Evolutionary conservation across 2,797 vertebrate genomes (phyloP), one percentile per base, ranked within the genome.

Genomic region (Distichodus sexfasciatus): DNA sequence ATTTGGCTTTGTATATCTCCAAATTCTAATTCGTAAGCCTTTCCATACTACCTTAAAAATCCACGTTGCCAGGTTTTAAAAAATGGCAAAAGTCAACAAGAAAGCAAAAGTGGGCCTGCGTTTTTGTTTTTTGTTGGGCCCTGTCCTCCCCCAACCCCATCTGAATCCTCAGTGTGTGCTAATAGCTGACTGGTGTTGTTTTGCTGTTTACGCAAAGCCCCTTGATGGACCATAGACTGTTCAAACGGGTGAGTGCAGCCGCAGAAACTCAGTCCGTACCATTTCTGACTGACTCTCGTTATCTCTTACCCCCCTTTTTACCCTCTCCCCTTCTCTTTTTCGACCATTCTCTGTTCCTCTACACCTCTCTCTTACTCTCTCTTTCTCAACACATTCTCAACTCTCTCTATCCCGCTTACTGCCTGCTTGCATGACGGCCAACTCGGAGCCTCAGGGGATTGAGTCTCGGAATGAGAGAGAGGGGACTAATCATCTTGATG

Each of bases 171-270:
- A 76, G 88, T 72, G 79, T 88, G 66, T 92, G 93, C 95, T 98
- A 98, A 98, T 95, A 92, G 94, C 91, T 93, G 82, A 94, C 83
- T 96, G 95, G 90, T 97, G 89, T 98, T 96, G 94, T 99, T 96
- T 98, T 96, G 91, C 96, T 93, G 92, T 94, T 91, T 87, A 85
- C 83, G 93, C 90, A 90, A 98, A 99, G 97, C 96, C 96, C 96
- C 90, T 97, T 98, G 95, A 94, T 96, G 97, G 96, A 99, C 94
- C 95, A 94, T 95, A 96, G 96, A 90, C 96, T 94, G 93, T 96
- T 95, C 93, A 96, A 95, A 92, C 94, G 94, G 97, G 97, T 99
- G 94, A 99, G 97, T 98, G 84, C 87, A 91, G 92, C 88, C 91
- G 92, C 86, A 92, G 91, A 90, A 84, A 89, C 90, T 88, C 88